phyloP scores from a whole-genome alignment of 2,797 vertebrate species.

The Chaenodraco wilsoni region DNA sequence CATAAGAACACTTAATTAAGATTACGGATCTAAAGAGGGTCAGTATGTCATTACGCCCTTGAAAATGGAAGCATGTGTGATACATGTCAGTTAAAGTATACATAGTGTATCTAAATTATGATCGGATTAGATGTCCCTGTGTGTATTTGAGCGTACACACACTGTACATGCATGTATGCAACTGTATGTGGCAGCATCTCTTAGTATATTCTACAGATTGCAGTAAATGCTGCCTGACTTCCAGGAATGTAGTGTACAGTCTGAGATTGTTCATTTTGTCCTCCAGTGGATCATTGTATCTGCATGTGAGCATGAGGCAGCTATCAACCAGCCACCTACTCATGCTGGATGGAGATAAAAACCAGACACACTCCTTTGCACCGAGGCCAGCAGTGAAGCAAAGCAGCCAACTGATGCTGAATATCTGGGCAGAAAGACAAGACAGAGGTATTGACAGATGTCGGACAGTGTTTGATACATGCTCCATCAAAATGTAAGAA shows the following conservation, averaged over 20 bases:
- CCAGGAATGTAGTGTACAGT: not conserved
- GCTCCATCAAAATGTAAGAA: not conserved
- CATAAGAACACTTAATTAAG: constrained; percentile 12
- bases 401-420: not conserved
- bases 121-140: constrained; percentile 8
- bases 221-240: constrained; percentile 26
- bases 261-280: constrained; percentile 3
- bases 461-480: not conserved
- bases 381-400: constrained; percentile 2
- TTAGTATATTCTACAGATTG: not conserved
- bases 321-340: constrained; percentile 9
- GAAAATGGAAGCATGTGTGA: constrained; percentile 2
- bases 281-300: constrained; percentile 5
- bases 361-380: not conserved
- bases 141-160: not conserved
- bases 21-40: constrained; percentile 2
- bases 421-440: not conserved
- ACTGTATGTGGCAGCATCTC: not conserved
- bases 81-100: constrained; percentile 1
- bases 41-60: constrained; percentile 8
- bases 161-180: constrained; percentile 19
- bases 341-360: constrained; percentile 10
- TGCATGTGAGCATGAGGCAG: constrained; percentile 7
- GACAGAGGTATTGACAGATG: not conserved
- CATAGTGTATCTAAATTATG: not conserved